Evolutionary conservation across 2,888 invertebrate genomes (phyloP).

Genomic region (Euphydryas editha): DNA sequence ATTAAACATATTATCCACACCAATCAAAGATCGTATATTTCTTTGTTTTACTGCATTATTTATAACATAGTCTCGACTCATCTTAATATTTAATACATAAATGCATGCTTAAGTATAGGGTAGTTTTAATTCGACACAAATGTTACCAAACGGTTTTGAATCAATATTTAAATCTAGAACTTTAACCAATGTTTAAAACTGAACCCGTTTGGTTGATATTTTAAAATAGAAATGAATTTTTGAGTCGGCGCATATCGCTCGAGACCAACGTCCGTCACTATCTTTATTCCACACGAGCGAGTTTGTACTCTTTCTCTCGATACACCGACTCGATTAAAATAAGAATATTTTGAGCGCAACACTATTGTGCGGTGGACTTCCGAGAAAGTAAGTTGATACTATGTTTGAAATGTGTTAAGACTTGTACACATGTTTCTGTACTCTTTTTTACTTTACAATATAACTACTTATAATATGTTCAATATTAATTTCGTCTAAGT

Average conservation of each 20-base stretch:
- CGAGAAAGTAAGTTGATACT: constrained; percentile 58
- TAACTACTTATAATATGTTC: constrained; percentile 1
- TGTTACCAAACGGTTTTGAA: background rate
- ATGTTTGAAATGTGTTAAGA: constrained; percentile 50
- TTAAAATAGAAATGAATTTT: constrained; percentile 75
- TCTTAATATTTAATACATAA: too few relatives aligned
- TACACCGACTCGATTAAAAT: constrained; percentile 78
- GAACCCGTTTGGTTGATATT: constrained; percentile 57
- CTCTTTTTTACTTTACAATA: constrained; percentile 29
- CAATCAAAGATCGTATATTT: too few relatives aligned
- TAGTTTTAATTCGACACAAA: too few relatives aligned
- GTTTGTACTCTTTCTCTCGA: constrained; percentile 62
- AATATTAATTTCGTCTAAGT: background rate
- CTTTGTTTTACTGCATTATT: too few relatives aligned
- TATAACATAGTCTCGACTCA: too few relatives aligned
- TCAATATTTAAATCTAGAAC: constrained; percentile 15
- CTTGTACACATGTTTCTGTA: constrained; percentile 38
- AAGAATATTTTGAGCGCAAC: constrained; percentile 73
- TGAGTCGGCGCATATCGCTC: constrained; percentile 57
- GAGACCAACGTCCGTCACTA: constrained; percentile 77
- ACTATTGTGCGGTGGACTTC: constrained; percentile 65
- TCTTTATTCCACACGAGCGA: constrained; percentile 79
- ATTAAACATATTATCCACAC: too few relatives aligned
- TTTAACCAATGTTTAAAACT: constrained; percentile 26
- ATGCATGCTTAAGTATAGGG: too few relatives aligned